These are phyloP conservation scores for Aphelinus atriplicis DNA, from an alignment of 1,140 invertebrate species.

Conservation along the genomic window DNA sequence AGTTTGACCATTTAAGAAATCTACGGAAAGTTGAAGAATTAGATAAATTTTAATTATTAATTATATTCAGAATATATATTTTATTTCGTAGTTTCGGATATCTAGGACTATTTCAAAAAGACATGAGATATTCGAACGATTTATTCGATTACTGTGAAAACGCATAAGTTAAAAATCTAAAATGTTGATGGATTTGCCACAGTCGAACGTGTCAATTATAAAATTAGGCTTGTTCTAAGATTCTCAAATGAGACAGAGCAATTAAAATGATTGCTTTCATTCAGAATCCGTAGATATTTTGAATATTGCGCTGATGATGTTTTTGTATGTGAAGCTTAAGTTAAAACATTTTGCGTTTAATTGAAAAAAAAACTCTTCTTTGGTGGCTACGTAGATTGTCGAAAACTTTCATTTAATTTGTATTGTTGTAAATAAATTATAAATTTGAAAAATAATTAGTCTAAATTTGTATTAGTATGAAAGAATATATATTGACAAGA, in stretches of 20 bases:
- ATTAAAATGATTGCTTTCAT: neutral
- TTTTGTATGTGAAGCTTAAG: constrained; percentile 26
- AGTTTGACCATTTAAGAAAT: too few species aligned
- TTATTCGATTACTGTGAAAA: too few species aligned
- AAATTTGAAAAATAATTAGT: neutral
- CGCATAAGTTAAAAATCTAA: neutral
- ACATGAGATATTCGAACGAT: too few species aligned
- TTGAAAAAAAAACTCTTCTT: neutral
- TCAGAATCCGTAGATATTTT: constrained; percentile 1
- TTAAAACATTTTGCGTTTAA: neutral
- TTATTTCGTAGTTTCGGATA: too few species aligned
- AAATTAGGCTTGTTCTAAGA: constrained; percentile 15
- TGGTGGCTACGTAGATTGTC: constrained; percentile 7
- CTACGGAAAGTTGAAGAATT: too few species aligned
- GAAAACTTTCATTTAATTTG: constrained; percentile 9
- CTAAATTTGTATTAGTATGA: constrained; percentile 12
- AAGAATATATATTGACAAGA: neutral
- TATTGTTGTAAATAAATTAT: constrained; percentile 22
- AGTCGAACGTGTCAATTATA: constrained; percentile 29
- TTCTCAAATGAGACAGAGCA: neutral
- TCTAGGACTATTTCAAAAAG: too few species aligned
- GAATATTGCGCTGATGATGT: neutral
- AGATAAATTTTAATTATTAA: too few species aligned
- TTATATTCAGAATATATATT: too few species aligned
- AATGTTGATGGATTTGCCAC: constrained; percentile 10